phyloP scores from a whole-genome alignment of 2,797 vertebrate species.

The Chelon labrosus region DNA sequence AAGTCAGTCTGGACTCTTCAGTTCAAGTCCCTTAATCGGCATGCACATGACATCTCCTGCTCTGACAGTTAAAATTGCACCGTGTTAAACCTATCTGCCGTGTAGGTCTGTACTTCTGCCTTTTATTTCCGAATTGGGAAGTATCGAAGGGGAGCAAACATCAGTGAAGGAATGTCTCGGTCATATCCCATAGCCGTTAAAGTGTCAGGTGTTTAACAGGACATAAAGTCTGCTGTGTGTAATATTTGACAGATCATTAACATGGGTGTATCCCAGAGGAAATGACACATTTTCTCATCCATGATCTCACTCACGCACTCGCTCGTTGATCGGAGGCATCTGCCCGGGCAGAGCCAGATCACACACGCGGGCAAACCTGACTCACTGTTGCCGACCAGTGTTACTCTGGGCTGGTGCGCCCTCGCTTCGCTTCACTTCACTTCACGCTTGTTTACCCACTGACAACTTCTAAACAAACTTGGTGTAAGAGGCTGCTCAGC shows the following conservation, averaged over 20 bases:
- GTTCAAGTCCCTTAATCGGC: slow-evolving; percentile 49
- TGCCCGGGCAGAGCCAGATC: slow-evolving; percentile 23
- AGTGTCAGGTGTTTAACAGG: slow-evolving; percentile 62
- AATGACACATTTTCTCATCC: slow-evolving; percentile 49
- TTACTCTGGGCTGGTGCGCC: slow-evolving; percentile 1
- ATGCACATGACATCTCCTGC: slow-evolving; percentile 46
- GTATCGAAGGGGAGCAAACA: slow-evolving; percentile 10
- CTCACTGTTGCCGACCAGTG: not conserved
- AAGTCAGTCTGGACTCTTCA: slow-evolving; percentile 26
- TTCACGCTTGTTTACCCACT: slow-evolving; percentile 57
- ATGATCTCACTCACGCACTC: slow-evolving; percentile 47
- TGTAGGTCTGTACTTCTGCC: slow-evolving; percentile 6
- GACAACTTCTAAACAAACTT: slow-evolving; percentile 70
- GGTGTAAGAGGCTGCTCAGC: slow-evolving; percentile 61
- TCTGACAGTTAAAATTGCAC: slow-evolving; percentile 38
- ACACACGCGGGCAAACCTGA: slow-evolving; percentile 10
- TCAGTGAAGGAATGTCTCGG: not conserved
- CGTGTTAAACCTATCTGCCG: slow-evolving; percentile 23
- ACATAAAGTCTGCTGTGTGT: slow-evolving; percentile 55
- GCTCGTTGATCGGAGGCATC: slow-evolving; percentile 38
- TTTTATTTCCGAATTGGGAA: slow-evolving; percentile 29
- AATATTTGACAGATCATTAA: slow-evolving; percentile 62
- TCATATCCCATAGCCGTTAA: slow-evolving; percentile 30
- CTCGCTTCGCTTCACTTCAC: slow-evolving; percentile 42
- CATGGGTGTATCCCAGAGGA: slow-evolving; percentile 49